Evolutionary conservation across 2,113 vertebrate species (phyloP).

Genomic region (Neolamprologus longior): DNA sequence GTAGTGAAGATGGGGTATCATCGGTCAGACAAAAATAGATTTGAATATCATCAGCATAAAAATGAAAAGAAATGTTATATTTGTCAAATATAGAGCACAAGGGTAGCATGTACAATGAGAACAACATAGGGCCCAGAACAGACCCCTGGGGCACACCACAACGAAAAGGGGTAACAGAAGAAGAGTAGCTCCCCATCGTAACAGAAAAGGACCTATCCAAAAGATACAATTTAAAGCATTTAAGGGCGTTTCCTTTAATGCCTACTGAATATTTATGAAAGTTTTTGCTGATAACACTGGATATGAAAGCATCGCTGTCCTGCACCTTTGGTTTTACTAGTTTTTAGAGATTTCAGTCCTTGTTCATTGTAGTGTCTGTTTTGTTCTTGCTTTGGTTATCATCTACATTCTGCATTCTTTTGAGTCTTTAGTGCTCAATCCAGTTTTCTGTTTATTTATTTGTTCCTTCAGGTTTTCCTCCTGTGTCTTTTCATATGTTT

Average conservation of each 20-base stretch:
- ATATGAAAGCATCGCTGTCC: neutral
- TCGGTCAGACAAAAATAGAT: neutral
- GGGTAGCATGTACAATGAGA: neutral
- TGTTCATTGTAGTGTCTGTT: neutral
- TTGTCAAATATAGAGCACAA: neutral
- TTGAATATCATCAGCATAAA: neutral
- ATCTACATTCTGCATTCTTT: neutral
- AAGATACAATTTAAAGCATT: neutral
- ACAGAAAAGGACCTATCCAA: neutral
- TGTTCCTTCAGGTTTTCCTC: neutral
- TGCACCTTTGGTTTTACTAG: neutral
- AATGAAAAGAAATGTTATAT: neutral
- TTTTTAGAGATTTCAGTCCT: neutral
- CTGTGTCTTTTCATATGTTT: neutral
- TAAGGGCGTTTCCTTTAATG: accelerated
- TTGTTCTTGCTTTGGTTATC: neutral
- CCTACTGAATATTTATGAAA: neutral
- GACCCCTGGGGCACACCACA: neutral
- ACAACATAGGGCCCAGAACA: neutral
- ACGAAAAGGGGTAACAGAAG: neutral
- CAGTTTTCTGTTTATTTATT: neutral
- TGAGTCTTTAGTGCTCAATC: neutral
- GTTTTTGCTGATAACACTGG: neutral
- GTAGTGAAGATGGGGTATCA: too few relatives aligned
- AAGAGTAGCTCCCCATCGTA: neutral